phyloP scores from a whole-genome alignment of 37 sponge, comb jelly and placozoan genomes.

The Beroe forskalii region DNA sequence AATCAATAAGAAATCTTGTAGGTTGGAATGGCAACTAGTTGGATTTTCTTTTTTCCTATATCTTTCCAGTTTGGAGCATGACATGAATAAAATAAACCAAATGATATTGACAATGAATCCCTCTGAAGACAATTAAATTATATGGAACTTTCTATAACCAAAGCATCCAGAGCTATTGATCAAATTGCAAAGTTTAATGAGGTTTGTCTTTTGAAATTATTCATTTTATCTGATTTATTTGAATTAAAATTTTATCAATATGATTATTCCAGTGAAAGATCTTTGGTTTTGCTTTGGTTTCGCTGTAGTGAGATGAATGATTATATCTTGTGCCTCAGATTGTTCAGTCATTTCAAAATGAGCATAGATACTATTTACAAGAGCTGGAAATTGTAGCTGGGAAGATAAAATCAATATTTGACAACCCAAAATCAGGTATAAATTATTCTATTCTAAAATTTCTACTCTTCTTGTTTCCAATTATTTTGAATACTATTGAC shows the following conservation, averaged over 20 bases:
- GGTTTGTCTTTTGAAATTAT: background rate
- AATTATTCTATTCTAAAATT: background rate
- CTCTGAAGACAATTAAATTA: no score
- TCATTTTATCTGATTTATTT: background rate
- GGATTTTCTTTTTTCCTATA: no score
- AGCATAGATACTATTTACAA: slow-evolving; percentile 15
- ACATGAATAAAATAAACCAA: no score
- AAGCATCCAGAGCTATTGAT: background rate
- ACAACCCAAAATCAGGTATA: slow-evolving; percentile 56
- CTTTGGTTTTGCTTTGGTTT: no score
- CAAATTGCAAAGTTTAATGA: slow-evolving; percentile 32
- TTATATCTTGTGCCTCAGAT: background rate
- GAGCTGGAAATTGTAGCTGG: slow-evolving; percentile 11
- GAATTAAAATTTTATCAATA: background rate
- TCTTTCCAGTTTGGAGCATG: no score
- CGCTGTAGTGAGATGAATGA: no score
- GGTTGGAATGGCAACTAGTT: no score
- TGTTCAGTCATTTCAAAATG: slow-evolving; percentile 20
- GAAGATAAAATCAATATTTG: slow-evolving; percentile 20
- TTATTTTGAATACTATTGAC: background rate
- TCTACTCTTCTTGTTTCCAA: background rate
- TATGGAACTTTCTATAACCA: background rate
- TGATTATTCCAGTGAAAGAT: background rate
- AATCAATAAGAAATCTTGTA: no score
- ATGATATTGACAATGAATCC: no score